phyloP scores from a whole-genome alignment of 2,888 invertebrate species.

The Leptopilina myrica region DNA sequence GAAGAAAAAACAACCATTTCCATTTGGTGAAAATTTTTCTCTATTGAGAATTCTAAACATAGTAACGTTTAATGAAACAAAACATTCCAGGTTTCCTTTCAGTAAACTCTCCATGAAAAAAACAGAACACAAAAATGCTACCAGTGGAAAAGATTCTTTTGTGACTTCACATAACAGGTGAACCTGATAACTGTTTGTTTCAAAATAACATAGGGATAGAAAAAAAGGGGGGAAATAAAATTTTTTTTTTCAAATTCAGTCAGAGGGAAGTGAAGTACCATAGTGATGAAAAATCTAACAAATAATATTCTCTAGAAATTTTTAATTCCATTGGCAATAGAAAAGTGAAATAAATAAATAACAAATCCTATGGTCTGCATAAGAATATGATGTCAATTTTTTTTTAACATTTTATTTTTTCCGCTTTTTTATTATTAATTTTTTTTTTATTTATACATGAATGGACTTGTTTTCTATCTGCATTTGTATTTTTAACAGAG shows the following conservation, averaged over 20 bases:
- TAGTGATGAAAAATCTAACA: not conserved
- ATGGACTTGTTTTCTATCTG: too few species aligned
- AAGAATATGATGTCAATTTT: too few species aligned
- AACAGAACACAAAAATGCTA: constrained; percentile 38
- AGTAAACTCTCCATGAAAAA: constrained; percentile 32
- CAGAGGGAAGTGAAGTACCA: not conserved
- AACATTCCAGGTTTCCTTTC: constrained; percentile 38
- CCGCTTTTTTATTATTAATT: too few species aligned
- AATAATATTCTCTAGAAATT: not conserved
- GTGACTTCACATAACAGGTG: constrained; percentile 34
- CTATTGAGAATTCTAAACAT: not conserved
- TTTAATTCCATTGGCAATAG: not conserved
- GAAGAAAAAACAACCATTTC: not conserved
- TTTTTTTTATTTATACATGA: too few species aligned
- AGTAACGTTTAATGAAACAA: constrained; percentile 25
- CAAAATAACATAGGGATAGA: not conserved
- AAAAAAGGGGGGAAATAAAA: not conserved
- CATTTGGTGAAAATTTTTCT: not conserved
- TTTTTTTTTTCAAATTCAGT: not conserved
- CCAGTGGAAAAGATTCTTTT: constrained; percentile 29
- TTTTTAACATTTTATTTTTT: too few species aligned
- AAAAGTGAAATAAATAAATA: not conserved
- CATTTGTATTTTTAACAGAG: too few species aligned
- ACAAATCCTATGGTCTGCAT: too few species aligned
- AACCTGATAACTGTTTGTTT: constrained; percentile 24